Conservation (phyloP, 2,797 vertebrate genomes). For the Scolopax rusticola region DNA sequence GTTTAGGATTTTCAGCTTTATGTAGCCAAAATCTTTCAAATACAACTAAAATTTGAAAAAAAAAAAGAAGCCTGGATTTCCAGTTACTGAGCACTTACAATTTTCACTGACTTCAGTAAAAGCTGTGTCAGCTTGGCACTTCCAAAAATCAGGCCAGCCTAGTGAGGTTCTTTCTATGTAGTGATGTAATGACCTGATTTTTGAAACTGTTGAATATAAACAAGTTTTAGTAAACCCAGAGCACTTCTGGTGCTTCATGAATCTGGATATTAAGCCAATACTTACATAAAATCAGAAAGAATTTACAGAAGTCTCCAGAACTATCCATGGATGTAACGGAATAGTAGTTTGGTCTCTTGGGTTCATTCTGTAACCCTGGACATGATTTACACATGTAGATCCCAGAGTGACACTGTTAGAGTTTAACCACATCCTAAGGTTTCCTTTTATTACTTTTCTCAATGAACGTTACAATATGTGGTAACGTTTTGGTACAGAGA, state of each 20-base stretch:
- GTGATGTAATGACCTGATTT: constrained; percentile 6
- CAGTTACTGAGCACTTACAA: background rate
- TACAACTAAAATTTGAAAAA: background rate
- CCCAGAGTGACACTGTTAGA: background rate
- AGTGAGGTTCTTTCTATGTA: background rate
- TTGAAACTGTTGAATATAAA: background rate
- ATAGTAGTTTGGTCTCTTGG: background rate
- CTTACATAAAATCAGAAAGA: background rate
- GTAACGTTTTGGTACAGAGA: constrained; percentile 35
- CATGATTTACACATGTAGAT: background rate
- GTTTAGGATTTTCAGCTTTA: background rate
- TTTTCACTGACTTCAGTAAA: background rate
- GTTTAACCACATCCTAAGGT: constrained; percentile 23
- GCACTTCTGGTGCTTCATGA: background rate
- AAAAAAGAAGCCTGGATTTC: background rate
- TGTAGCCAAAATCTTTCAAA: background rate
- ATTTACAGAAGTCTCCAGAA: background rate
- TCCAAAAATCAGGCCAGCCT: constrained; percentile 34
- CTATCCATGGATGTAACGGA: background rate
- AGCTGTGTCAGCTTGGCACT: background rate
- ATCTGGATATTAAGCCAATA: background rate
- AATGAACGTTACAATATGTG: constrained; percentile 25
- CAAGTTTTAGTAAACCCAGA: background rate
- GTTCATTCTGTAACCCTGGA: background rate
- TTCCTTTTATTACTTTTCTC: constrained; percentile 41